Evolutionary conservation across 23 tunicate species (phyloP).

Genomic region (Phallusia fumigata): DNA sequence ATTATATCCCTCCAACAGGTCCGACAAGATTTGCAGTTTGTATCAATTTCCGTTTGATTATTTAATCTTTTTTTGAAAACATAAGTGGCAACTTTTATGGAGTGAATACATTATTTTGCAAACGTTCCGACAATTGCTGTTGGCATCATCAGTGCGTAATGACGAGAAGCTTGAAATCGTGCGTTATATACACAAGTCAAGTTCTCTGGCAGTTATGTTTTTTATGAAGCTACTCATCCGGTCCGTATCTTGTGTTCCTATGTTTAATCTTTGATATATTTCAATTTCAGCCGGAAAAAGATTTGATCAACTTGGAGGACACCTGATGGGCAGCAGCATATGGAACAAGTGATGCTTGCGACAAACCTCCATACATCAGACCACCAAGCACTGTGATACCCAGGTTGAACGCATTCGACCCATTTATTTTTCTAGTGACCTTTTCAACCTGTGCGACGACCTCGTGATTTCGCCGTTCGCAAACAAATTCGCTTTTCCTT

Average conservation of each 20-base stretch:
- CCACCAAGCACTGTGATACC: conserved; percentile 7
- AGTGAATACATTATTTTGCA: too few species aligned
- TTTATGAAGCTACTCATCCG: too few species aligned
- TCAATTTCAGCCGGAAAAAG: conserved; percentile 71
- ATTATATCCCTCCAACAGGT: too few species aligned
- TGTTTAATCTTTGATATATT: neutral
- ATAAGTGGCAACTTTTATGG: neutral
- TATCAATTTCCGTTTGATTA: too few species aligned
- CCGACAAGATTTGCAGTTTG: too few species aligned
- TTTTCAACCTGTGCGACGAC: neutral
- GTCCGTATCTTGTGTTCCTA: too few species aligned
- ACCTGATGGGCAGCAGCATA: conserved; percentile 22
- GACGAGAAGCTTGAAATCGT: too few species aligned
- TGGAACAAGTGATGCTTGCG: neutral
- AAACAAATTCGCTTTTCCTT: neutral
- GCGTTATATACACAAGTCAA: too few species aligned
- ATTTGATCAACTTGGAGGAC: conserved; percentile 83
- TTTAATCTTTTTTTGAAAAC: too few species aligned
- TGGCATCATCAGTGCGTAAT: too few species aligned
- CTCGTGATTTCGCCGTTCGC: neutral
- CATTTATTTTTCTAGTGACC: neutral
- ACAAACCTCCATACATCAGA: conserved; percentile 7
- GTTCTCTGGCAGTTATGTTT: too few species aligned
- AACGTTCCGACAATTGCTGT: too few species aligned
- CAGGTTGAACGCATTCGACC: neutral